Base-by-base conservation (phyloP, 2,888 invertebrate species). In the Boloria euphrosyne region DNA sequence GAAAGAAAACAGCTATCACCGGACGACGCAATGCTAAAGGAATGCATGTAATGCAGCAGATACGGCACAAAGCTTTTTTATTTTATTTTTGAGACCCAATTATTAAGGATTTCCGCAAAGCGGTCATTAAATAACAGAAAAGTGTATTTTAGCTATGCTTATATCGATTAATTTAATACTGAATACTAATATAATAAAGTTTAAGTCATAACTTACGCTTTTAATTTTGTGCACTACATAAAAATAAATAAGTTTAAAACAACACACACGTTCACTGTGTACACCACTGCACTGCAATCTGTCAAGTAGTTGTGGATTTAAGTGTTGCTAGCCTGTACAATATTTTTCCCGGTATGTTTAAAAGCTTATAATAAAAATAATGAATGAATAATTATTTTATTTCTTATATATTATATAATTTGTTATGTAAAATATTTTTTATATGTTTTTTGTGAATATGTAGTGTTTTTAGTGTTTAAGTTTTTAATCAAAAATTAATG, bases 261-360 rank as follows among this genome's bases (percentile, higher is more conserved):
- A 78, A 83, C 86, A 89, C 86, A 83, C 89, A 89, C 91, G 90
- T 87, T 86, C 90, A 90, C 90, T 84, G 67, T 74, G 78, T 75
- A 78, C 85, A 88, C 89, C 73, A 88, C 82, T 87, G 76, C 80
- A 87, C 86, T 81, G 84, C 81, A 81, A 84, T 87, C 86, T 89
- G 90, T 88, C 87, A 87, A 86, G 84, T 78, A 2, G 22, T 22
- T 80, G 78, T 78, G 71, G 75, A 73, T 61, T 59, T 66, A 70
- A 66, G 84, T 85, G 88, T 87, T 86, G 85, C 88, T 75, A 64
- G 62, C 52, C 49, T 38, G 18, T 50, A 54, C 52, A 59, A 31
- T 62, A n/a, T 4, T 61, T 67, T 62, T 69, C 31, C 66, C 69
- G 3, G 10, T n/a, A 22, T 43, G 31, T 27, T 13, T 13, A 17